These are phyloP conservation scores for Spea multiplicata DNA, from an alignment of 2,113 vertebrate genomes.

Conservation along the genomic window DNA sequence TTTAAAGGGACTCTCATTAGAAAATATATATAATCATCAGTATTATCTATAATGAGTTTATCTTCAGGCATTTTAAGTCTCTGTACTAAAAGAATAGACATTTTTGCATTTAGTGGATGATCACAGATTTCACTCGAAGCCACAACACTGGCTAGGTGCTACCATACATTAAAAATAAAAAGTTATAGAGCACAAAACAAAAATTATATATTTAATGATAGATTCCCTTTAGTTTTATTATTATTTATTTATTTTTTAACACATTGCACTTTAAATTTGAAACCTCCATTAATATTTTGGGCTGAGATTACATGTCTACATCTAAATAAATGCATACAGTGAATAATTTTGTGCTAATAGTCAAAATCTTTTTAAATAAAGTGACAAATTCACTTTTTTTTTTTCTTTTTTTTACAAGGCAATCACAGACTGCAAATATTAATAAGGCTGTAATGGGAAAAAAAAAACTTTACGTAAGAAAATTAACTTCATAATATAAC, in stretches of 20 bases:
- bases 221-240: constrained; percentile 63
- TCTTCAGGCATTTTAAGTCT: too few species aligned
- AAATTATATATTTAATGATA: neutral
- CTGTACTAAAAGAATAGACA: too few species aligned
- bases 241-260: constrained; percentile 62
- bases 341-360: constrained; percentile 67
- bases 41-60: too few species aligned
- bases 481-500: too few species aligned
- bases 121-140: too few species aligned
- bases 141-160: too few species aligned
- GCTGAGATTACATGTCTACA: constrained; percentile 58
- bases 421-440: constrained; percentile 95
- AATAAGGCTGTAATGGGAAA: constrained; percentile 32
- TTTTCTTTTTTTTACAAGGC: constrained; percentile 79
- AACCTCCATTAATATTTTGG: constrained; percentile 70
- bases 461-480: too few species aligned
- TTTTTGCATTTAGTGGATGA: too few species aligned
- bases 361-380: constrained; percentile 60
- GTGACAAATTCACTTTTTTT: constrained; percentile 76
- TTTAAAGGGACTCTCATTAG: too few species aligned
- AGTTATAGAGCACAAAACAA: neutral
- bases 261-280: constrained; percentile 87
- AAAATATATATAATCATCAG: too few species aligned
- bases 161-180: neutral
- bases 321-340: constrained; percentile 57